Evolutionary conservation across 2,888 invertebrate genomes (phyloP).

Genomic region (Bugulina stolonifera): DNA sequence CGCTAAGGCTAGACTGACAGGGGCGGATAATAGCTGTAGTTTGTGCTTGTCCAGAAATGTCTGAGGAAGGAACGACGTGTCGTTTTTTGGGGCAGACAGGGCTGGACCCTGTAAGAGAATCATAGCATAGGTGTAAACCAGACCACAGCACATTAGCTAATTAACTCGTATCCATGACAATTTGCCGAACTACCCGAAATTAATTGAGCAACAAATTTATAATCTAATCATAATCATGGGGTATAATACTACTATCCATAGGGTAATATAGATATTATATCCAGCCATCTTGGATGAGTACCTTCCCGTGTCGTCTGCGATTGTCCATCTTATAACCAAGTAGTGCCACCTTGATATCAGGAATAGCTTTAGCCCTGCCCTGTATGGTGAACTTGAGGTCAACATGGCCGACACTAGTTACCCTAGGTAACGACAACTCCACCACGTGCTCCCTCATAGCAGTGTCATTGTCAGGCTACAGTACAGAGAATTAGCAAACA

Average conservation of each 20-base stretch:
- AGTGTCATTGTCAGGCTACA: conserved; percentile 2
- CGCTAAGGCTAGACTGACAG: conserved; percentile 72
- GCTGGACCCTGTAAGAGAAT: neutral
- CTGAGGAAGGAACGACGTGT: neutral
- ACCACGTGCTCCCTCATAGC: conserved; percentile 70
- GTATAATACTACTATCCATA: too few species aligned
- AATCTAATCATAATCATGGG: too few species aligned
- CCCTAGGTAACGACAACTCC: conserved; percentile 76
- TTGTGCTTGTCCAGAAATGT: conserved; percentile 68
- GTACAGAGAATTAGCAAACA: too few species aligned
- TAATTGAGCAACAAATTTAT: too few species aligned
- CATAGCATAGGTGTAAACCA: too few species aligned
- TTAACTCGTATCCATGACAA: too few species aligned
- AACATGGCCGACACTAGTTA: conserved; percentile 73
- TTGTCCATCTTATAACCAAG: neutral
- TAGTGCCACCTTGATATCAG: conserved; percentile 2
- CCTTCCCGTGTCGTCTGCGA: neutral
- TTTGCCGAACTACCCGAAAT: too few species aligned
- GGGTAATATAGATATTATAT: too few species aligned
- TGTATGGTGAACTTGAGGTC: conserved; percentile 81
- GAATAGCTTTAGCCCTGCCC: conserved; percentile 51
- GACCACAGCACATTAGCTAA: too few species aligned
- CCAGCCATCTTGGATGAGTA: too few species aligned
- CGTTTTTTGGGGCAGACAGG: neutral
- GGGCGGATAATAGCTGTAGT: conserved; percentile 84